These are phyloP conservation scores for Hydrotaea diabolus DNA, from an alignment of 2,888 invertebrate species.

Conservation along the genomic window DNA sequence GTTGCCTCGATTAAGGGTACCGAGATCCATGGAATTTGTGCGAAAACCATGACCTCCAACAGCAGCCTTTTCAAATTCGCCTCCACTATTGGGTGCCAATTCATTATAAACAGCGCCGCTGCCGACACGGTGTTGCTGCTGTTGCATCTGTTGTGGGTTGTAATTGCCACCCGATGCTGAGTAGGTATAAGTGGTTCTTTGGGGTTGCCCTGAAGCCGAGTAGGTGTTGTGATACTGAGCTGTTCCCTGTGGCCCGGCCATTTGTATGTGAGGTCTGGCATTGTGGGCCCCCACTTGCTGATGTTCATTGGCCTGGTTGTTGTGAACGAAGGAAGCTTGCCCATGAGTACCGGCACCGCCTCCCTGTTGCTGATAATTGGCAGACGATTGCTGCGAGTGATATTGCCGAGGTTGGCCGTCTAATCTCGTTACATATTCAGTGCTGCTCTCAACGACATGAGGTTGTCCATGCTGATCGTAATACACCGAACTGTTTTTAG, in stretches of 20 bases:
- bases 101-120: slow-evolving; percentile 65
- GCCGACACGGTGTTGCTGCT: slow-evolving; percentile 69
- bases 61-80: slow-evolving; percentile 70
- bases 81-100: slow-evolving; percentile 60
- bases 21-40: slow-evolving; percentile 76
- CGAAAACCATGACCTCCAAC: slow-evolving; percentile 76
- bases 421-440: slow-evolving; percentile 69
- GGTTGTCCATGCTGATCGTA: slow-evolving; percentile 81
- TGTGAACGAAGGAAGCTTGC: too few relatives aligned
- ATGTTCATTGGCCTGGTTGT: slow-evolving; percentile 19
- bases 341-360: neutral
- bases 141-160: slow-evolving; percentile 65
- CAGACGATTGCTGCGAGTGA: slow-evolving; percentile 28
- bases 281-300: slow-evolving; percentile 68
- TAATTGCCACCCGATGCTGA: slow-evolving; percentile 43
- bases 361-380: slow-evolving; percentile 24
- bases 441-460: slow-evolving; percentile 82
- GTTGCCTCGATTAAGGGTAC: slow-evolving; percentile 74
- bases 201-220: slow-evolving; percentile 51
- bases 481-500: slow-evolving; percentile 79
- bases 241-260: slow-evolving; percentile 69
- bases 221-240: slow-evolving; percentile 58
- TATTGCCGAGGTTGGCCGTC: slow-evolving; percentile 42
- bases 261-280: slow-evolving; percentile 74
- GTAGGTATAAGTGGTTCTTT: slow-evolving; percentile 47